These are phyloP conservation scores for Drosophila mauritiana DNA, from an alignment of 1,140 invertebrate genomes.

Conservation along the genomic window DNA sequence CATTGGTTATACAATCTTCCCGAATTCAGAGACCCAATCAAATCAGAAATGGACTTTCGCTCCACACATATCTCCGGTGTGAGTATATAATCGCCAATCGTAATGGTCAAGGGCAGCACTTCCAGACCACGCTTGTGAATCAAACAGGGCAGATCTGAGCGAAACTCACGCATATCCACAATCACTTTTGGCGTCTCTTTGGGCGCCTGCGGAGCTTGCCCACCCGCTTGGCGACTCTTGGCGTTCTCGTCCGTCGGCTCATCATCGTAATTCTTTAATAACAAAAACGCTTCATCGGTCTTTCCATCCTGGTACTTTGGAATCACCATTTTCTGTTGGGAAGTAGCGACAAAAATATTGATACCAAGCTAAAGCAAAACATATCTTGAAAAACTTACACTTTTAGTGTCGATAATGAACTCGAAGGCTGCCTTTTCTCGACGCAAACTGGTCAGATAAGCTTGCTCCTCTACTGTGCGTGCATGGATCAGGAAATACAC, in stretches of 20 bases:
- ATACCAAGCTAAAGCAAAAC: not conserved
- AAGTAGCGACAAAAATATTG: not conserved
- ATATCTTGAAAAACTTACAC: slow-evolving; percentile 86
- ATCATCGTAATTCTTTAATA: slow-evolving; percentile 84
- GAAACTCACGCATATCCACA: slow-evolving; percentile 99
- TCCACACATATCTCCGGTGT: slow-evolving; percentile 98
- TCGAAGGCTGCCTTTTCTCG: slow-evolving; percentile 98
- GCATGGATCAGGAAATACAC: slow-evolving; percentile 96
- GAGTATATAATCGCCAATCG: slow-evolving; percentile 98
- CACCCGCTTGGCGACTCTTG: slow-evolving; percentile 89
- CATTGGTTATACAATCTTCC: slow-evolving; percentile 98
- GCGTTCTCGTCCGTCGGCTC: slow-evolving; percentile 68
- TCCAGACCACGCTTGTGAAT: slow-evolving; percentile 97
- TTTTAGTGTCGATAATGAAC: slow-evolving; percentile 94
- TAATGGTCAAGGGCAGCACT: slow-evolving; percentile 95
- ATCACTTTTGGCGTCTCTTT: slow-evolving; percentile 89
- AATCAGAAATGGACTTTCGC: slow-evolving; percentile 98
- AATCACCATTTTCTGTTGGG: slow-evolving; percentile 93
- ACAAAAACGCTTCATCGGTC: slow-evolving; percentile 89
- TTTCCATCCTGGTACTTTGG: slow-evolving; percentile 96
- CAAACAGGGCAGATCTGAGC: slow-evolving; percentile 97
- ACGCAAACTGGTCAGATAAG: slow-evolving; percentile 94
- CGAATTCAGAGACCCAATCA: slow-evolving; percentile 97
- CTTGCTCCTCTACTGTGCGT: slow-evolving; percentile 97
- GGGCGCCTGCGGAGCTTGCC: slow-evolving; percentile 64